Base-by-base conservation (phyloP, 2,888 invertebrate species). In the Tetheella fluctuosa region DNA sequence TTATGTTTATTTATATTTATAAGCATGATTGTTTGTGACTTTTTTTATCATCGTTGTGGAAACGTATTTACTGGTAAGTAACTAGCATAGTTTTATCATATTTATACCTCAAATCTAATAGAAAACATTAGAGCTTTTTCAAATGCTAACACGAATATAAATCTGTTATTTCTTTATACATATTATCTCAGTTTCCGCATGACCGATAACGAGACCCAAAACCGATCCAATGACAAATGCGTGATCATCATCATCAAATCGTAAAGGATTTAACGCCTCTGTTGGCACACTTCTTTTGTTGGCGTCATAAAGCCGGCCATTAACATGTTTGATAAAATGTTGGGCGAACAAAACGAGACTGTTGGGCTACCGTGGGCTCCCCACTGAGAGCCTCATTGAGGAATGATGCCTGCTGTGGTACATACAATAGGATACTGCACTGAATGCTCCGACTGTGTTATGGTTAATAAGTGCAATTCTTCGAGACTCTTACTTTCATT, bases 211-310 rank as follows among this genome's bases (percentile, higher is more conserved):
- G 66, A 78, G 79, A 72, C 75, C 71, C 70, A 68, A 83, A 83
- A 80, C 73, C 79, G 79, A 81, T 79, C 81, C 86, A 85, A 85
- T 88, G 91, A 91, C 91, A 91, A 90, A 89, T 87, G 85, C 86
- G 86, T 83, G 85, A 89, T 86, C 85, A 88, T 89, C 84, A 84
- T 85, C 84, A 84, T 85, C 90, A 87, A 90, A 90, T 92, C 90
- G 91, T 91, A 89, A 92, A 90, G 93, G 93, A 93, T 93, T 93
- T 93, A 92, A 93, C 93, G 93, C 93, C 90, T 93, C 89, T 81
- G 89, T 92, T 93, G 86, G 90, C 93, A 90, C 90, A 87, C 90
- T 93, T 86, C 91, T 88, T 92, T 92, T 93, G 92, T 93, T 90
- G 88, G 84, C 74, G 80, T 79, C 84, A 91, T 90, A 92, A 92